These are phyloP conservation scores for Pantherophis guttatus DNA, from an alignment of 2,113 vertebrate genomes.

Conservation along the genomic window DNA sequence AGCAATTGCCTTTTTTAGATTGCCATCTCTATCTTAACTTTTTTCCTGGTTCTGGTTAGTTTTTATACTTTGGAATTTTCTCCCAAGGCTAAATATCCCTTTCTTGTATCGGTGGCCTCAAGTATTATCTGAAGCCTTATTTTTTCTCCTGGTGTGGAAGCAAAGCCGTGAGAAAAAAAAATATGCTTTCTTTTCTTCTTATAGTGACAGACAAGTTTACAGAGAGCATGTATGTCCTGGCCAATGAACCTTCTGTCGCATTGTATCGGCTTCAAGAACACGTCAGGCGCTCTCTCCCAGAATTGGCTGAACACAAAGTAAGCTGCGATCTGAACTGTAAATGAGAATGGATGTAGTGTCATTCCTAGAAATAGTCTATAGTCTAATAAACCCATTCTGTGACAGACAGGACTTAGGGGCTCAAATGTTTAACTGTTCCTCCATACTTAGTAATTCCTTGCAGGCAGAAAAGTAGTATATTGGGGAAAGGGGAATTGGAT, in stretches of 20 bases:
- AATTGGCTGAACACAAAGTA: constrained; percentile 95
- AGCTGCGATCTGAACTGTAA: rapidly evolving
- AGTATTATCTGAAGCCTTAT: background rate
- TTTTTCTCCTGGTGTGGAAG: background rate
- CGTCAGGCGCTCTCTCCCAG: constrained; percentile 87
- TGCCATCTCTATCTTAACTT: background rate
- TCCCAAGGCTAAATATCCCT: background rate
- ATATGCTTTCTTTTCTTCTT: background rate
- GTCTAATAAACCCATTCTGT: background rate
- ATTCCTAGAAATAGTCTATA: background rate
- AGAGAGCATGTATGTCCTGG: constrained; percentile 92
- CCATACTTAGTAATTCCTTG: constrained; percentile 2
- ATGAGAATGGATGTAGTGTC: rapidly evolving
- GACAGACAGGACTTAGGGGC: background rate
- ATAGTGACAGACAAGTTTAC: constrained; percentile 94
- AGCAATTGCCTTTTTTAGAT: background rate
- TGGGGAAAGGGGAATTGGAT: background rate
- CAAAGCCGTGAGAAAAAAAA: background rate
- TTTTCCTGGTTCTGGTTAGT: background rate
- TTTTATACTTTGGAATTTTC: background rate
- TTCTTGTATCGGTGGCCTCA: background rate
- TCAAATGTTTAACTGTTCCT: constrained; percentile 27
- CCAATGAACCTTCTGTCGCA: constrained; percentile 94
- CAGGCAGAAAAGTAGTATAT: background rate
- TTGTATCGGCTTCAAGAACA: constrained; percentile 94